phyloP scores from a whole-genome alignment of 1,140 invertebrate species.

The Apis cerana region DNA sequence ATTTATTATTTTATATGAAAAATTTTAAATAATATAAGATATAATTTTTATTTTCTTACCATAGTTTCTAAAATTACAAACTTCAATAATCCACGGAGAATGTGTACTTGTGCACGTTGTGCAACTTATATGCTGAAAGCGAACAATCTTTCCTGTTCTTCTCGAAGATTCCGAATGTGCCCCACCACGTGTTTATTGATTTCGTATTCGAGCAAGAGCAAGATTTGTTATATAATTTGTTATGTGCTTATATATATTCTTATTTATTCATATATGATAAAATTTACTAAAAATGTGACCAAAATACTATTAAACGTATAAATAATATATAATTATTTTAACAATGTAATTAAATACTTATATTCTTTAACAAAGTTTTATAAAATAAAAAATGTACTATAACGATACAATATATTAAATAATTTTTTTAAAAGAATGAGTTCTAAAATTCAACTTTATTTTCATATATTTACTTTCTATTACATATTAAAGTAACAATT shows the following conservation, averaged over 20 bases:
- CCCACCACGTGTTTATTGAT: slow-evolving; percentile 50
- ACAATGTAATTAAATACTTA: background rate
- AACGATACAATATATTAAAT: background rate
- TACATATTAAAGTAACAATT: background rate
- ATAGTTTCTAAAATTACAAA: slow-evolving; percentile 34
- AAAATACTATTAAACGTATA: background rate
- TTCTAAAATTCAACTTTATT: background rate
- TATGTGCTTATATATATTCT: background rate
- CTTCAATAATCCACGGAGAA: slow-evolving; percentile 39
- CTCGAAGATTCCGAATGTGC: slow-evolving; percentile 68
- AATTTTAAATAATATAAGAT: background rate
- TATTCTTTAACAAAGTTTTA: background rate
- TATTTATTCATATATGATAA: too few relatives aligned
- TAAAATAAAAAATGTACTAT: background rate
- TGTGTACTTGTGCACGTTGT: slow-evolving; percentile 67
- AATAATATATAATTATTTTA: background rate
- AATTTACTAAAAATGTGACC: background rate
- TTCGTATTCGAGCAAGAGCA: background rate
- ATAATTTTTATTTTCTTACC: slow-evolving; percentile 40
- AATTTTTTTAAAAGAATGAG: background rate
- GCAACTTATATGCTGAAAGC: slow-evolving; percentile 52
- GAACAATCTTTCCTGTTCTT: slow-evolving; percentile 44
- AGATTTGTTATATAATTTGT: slow-evolving; percentile 41
- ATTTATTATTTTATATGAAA: background rate
- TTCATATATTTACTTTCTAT: background rate